Evolutionary conservation across 2,888 invertebrate species (phyloP), one percentile per base, ranked within the genome.

Genomic region (Pyrrhia umbra): DNA sequence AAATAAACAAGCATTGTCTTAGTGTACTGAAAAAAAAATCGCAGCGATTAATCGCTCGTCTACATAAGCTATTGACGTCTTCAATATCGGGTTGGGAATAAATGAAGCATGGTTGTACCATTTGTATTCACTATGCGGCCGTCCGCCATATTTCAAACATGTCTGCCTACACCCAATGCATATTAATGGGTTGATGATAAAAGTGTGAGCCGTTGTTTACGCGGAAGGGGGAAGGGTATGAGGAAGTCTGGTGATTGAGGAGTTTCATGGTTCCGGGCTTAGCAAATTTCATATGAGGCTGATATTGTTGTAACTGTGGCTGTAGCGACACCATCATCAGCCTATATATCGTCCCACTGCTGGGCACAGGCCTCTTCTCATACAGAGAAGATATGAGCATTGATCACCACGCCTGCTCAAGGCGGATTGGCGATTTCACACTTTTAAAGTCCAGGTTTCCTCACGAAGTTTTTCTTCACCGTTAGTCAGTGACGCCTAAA

Each of bases 81-180:
- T 70, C 57, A 55, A 75, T 73, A 76, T 75, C 73, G 56, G 56
- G 58, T 68, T 66, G 63, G 63, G 84, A 81, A 81, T 81, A 84
- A 82, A 83, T 83, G 82, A 85, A 79, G 79, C 83, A 79, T 80
- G 73, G 81, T 75, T 75, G 70, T 55, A 55, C 63, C 58, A 88
- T 90, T 88, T 85, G 86, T 90, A 90, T 90, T 89, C 88, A 80
- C 81, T 80, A 81, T 62, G 63, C 68, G 61, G 34, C 52, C 81
- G 68, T 58, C 75, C 76, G 72, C 83, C 82, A 83, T 85, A 86
- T 82, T 84, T 87, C 85, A 76, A 83, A 84, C 85, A 84, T 84
- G 83, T 80, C 84, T 84, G 83, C 84, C 82, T 77, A 77, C 79
- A 75, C 81, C 77, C 68, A 39, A 56, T 67, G 85, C 80, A 85